A percentile compares a stretch with the other conserved stretches of the same genome.
phyloP scores from a whole-genome alignment of 2,888 invertebrate species.

The Erynnis tages region DNA sequence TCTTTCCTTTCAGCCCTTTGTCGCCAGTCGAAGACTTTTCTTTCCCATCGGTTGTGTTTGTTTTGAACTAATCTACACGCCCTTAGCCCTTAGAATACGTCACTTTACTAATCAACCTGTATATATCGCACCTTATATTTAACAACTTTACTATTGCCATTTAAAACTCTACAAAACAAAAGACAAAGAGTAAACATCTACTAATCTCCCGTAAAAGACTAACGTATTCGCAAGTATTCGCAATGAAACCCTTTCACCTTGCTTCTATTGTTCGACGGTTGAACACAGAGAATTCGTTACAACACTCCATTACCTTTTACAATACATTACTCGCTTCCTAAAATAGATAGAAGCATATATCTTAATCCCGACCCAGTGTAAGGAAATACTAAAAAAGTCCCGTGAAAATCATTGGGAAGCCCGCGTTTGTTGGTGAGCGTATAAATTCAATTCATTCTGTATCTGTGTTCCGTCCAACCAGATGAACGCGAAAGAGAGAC shows the following conservation, averaged over 20 bases:
- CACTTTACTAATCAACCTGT: not conserved
- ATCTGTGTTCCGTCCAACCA: conserved; percentile 71
- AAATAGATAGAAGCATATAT: conserved; percentile 19
- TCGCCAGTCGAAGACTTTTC: too few species aligned
- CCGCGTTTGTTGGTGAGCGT: conserved; percentile 50
- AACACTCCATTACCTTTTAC: conserved; percentile 14
- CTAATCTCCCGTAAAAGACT: conserved; percentile 7
- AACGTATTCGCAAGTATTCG: not conserved
- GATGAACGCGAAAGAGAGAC: conserved; percentile 66
- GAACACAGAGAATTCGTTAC: conserved; percentile 2
- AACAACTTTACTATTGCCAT: not conserved
- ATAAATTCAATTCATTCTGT: conserved; percentile 77
- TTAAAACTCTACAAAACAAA: not conserved
- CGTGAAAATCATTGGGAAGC: conserved; percentile 44
- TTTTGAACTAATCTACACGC: too few species aligned
- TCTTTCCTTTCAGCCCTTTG: too few species aligned
- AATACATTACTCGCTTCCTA: conserved; percentile 18
- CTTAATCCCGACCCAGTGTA: conserved; percentile 20
- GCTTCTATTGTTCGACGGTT: not conserved
- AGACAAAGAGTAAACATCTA: conserved; percentile 1
- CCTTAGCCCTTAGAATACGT: too few species aligned
- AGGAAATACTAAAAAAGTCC: conserved; percentile 44
- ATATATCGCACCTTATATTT: not conserved
- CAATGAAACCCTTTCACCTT: conserved; percentile 14
- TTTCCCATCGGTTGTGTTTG: too few species aligned